These are phyloP conservation scores for Labeo rohita DNA, from an alignment of 2,113 vertebrate genomes.

Conservation along the genomic window DNA sequence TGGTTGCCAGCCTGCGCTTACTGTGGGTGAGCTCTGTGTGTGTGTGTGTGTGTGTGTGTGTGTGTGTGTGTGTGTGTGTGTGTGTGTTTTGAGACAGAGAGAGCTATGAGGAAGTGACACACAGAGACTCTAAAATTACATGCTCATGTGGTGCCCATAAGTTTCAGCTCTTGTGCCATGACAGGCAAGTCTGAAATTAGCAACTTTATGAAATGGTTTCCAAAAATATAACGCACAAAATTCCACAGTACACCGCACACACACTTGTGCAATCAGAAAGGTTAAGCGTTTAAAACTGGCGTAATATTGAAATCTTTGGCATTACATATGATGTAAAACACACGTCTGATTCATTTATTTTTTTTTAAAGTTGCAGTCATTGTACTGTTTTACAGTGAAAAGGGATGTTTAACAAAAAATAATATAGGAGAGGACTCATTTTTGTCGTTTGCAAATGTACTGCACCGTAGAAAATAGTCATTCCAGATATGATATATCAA, in stretches of 20 bases:
- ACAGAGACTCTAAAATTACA: constrained; percentile 24
- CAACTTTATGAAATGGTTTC: background rate
- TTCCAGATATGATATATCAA: background rate
- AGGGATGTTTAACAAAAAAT: background rate
- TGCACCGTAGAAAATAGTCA: background rate
- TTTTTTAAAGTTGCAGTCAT: background rate
- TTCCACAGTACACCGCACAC: background rate
- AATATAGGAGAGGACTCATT: background rate
- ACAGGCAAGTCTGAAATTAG: background rate
- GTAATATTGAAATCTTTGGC: background rate
- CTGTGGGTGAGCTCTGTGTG: background rate
- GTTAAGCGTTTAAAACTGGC: background rate
- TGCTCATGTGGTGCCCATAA: constrained; percentile 33
- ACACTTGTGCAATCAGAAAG: background rate
- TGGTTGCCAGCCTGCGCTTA: background rate
- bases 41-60: constrained; percentile 10
- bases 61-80: background rate
- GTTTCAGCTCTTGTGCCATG: constrained; percentile 25
- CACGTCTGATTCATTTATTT: too few relatives aligned
- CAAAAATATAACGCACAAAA: background rate
- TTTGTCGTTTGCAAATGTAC: background rate
- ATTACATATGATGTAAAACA: background rate
- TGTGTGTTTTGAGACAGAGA: background rate
- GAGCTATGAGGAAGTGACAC: constrained; percentile 37
- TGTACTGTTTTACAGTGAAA: background rate